Base-by-base conservation (phyloP, 2,797 vertebrate genomes). In the Pogonophryne albipinna region DNA sequence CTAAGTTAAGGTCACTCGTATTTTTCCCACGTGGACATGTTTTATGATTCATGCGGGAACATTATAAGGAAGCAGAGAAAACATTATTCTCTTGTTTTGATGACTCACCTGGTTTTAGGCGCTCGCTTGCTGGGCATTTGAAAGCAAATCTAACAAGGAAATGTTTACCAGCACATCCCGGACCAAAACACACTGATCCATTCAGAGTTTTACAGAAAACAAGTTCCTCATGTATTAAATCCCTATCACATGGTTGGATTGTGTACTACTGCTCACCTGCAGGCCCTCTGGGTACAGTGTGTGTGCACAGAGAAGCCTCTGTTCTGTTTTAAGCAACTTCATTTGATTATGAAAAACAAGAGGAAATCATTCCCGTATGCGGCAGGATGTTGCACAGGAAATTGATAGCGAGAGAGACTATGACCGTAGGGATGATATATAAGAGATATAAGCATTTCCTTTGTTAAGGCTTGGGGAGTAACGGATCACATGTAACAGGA, bases 141-240 rank as follows among this genome's bases (percentile, higher is more conserved):
- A 53, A 52, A 66, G 53, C 3, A 41, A 71, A 79, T 76, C 83
- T 57, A 69, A 87, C 71, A 78, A 86, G 91, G 85, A 90, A 91
- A 83, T 73, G 19, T 11, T 9, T n/a, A 12, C 17, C 19, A 55
- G 57, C 44, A 6, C 10, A 10, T 38, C 11, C 10, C 0, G 4
- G 4, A 55, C n/a, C 9, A 63, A 56, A 62, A 50, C 4, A 50
- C 4, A 46, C 19, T 20, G 44, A 44, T 7, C 50, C 34, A 49
- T 56, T 84, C 60, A 20, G 15, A 34, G 0, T 69, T 83, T 87
- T 73, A 83, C 52, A 56, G 49, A 23, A 27, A 70, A 87, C 56
- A 74, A 72, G 71, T 89, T 87, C 81, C 85, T 82, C 0, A 0
- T 82, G 15, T 70, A 10, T 44, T 7, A 61, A 49, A 17, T 52